A percentile compares a stretch with the other conserved stretches of the same genome.
These are phyloP conservation scores for Toxonevra muliebris DNA, from an alignment of 2,888 invertebrate species.

Conservation along the genomic window DNA sequence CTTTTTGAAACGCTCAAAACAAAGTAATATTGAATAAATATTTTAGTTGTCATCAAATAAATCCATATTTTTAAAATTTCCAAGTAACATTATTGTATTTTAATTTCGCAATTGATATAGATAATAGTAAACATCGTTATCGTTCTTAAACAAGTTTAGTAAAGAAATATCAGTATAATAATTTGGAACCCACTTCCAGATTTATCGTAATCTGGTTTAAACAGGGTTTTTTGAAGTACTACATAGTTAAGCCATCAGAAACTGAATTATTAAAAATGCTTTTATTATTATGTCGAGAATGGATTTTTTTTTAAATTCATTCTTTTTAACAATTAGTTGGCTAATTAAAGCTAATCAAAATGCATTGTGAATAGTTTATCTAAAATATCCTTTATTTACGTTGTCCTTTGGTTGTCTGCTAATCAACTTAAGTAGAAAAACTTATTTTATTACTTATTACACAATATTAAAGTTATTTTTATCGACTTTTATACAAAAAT, in stretches of 20 bases:
- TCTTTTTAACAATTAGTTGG: no score
- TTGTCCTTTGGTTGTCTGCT: conserved; percentile 45
- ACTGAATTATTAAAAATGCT: no score
- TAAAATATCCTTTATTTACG: conserved; percentile 34
- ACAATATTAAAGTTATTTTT: conserved; percentile 30
- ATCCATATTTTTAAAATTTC: no score
- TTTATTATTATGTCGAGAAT: no score
- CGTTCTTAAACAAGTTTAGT: no score
- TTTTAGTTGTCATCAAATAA: background rate
- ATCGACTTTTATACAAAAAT: conserved; percentile 41
- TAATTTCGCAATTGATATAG: no score
- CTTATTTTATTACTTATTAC: conserved; percentile 32
- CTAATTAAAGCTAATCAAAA: background rate
- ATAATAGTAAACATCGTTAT: no score
- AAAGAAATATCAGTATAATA: no score
- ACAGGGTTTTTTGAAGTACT: no score
- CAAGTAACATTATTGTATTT: conserved; percentile 4
- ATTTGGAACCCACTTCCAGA: no score
- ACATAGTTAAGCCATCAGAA: no score
- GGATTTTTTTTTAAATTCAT: background rate
- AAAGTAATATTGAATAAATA: background rate
- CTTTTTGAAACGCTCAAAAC: conserved; percentile 22
- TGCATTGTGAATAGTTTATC: conserved; percentile 18
- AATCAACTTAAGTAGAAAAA: conserved; percentile 40
- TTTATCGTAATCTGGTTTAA: no score